Evolutionary conservation across 2,888 invertebrate species (phyloP).

Genomic region (Drosophila nigricruria): DNA sequence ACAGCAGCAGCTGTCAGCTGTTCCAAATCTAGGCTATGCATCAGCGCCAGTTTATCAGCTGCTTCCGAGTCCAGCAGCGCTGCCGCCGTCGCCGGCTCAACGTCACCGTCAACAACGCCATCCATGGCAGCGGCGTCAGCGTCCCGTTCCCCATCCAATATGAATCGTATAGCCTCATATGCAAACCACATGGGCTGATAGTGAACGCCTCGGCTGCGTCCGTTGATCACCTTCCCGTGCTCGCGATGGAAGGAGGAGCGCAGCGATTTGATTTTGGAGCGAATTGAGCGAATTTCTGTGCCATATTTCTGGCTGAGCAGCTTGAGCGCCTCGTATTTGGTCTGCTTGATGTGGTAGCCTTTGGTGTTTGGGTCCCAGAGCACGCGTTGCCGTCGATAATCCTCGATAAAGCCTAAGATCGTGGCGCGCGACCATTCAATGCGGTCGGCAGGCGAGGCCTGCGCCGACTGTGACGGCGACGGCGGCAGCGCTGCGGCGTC

Average conservation of each 20-base stretch:
- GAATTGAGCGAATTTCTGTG: constrained; percentile 84
- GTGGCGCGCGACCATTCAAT: constrained; percentile 84
- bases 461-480: constrained; percentile 39
- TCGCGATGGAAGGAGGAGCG: constrained; percentile 84
- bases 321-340: constrained; percentile 84
- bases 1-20: constrained; percentile 65
- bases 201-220: constrained; percentile 81
- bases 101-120: constrained; percentile 39
- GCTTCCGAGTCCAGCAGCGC: constrained; percentile 52
- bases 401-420: constrained; percentile 83
- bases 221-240: constrained; percentile 84
- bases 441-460: constrained; percentile 72
- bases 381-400: constrained; percentile 82
- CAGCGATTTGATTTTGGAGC: constrained; percentile 84
- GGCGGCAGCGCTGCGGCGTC: constrained; percentile 58
- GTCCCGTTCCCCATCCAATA: constrained; percentile 82
- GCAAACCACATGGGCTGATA: constrained; percentile 85
- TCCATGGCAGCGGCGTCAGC: constrained; percentile 45
- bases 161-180: constrained; percentile 84
- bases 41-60: constrained; percentile 67
- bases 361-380: constrained; percentile 85
- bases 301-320: constrained; percentile 82
- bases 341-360: constrained; percentile 84
- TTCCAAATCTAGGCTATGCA: constrained; percentile 75
- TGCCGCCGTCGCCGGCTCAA: constrained; percentile 22